phyloP scores from a whole-genome alignment of 2,797 vertebrate species.

The Microctenopoma stevenorrisi region DNA sequence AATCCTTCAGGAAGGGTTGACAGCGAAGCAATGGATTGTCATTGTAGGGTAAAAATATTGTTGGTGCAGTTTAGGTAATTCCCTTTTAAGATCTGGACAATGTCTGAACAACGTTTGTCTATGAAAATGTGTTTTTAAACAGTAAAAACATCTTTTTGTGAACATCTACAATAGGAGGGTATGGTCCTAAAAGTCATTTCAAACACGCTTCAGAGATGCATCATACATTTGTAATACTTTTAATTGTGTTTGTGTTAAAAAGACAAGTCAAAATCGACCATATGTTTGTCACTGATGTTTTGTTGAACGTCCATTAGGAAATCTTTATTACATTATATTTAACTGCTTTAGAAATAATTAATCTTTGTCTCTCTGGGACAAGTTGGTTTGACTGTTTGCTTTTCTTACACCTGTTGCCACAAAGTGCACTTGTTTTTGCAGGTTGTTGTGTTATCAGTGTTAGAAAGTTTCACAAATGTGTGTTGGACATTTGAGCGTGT shows the following conservation, averaged over 20 bases:
- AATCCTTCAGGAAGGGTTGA: constrained; percentile 2
- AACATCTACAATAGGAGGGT: background rate
- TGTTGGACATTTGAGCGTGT: constrained; percentile 8
- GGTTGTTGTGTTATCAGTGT: constrained; percentile 2
- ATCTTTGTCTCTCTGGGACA: background rate
- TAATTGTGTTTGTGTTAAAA: constrained; percentile 1
- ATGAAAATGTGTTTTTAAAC: background rate
- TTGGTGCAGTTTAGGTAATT: background rate
- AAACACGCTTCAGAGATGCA: constrained; percentile 6
- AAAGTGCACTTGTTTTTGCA: constrained; percentile 51
- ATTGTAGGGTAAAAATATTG: constrained; percentile 2
- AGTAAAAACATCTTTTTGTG: background rate
- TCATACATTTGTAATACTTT: constrained; percentile 35
- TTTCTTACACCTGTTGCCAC: constrained; percentile 22
- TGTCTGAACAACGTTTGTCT: background rate
- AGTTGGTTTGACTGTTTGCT: background rate
- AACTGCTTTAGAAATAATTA: background rate
- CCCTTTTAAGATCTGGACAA: background rate
- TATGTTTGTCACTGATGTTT: background rate
- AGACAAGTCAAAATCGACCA: background rate
- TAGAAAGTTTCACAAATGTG: constrained; percentile 27
- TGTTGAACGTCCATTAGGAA: background rate
- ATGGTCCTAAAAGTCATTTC: constrained; percentile 16
- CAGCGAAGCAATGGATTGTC: background rate
- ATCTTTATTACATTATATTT: background rate